Percentiles rank a stretch among this genome's conserved stretches.
phyloP scores from a whole-genome alignment of 2,888 invertebrate genomes.

The Chelonus formosanus region DNA sequence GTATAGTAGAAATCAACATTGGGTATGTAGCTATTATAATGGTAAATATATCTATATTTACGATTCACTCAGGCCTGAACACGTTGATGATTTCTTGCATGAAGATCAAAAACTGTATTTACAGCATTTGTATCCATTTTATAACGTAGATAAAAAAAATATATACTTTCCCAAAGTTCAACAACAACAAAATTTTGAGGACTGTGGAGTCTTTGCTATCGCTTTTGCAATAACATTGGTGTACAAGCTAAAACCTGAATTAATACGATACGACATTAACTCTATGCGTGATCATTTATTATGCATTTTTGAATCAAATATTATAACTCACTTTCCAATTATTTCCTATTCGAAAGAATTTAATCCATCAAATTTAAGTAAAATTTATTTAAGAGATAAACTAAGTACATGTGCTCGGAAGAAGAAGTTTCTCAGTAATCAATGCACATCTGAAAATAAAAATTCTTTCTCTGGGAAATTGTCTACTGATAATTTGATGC shows the following conservation, averaged over 20 bases:
- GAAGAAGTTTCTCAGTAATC: too few relatives aligned
- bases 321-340: slow-evolving; percentile 26
- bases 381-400: not conserved
- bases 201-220: slow-evolving; percentile 30
- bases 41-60: slow-evolving; percentile 25
- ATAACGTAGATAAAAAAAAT: slow-evolving; percentile 4
- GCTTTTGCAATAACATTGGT: slow-evolving; percentile 29
- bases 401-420: too few relatives aligned
- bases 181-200: slow-evolving; percentile 21
- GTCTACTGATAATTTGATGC: too few relatives aligned
- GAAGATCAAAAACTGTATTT: slow-evolving; percentile 23
- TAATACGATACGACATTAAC: slow-evolving; percentile 15
- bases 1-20: slow-evolving; percentile 24
- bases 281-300: slow-evolving; percentile 28
- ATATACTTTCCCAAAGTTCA: slow-evolving; percentile 22
- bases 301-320: slow-evolving; percentile 18
- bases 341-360: not conserved
- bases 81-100: not conserved
- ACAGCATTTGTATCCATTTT: slow-evolving; percentile 14
- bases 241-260: slow-evolving; percentile 11
- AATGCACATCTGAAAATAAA: too few relatives aligned
- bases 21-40: slow-evolving; percentile 29
- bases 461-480: too few relatives aligned
- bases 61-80: slow-evolving; percentile 20
- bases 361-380: too few relatives aligned